phyloP scores from a whole-genome alignment of 1,140 invertebrate species.

The Cheumatopsyche charites region DNA sequence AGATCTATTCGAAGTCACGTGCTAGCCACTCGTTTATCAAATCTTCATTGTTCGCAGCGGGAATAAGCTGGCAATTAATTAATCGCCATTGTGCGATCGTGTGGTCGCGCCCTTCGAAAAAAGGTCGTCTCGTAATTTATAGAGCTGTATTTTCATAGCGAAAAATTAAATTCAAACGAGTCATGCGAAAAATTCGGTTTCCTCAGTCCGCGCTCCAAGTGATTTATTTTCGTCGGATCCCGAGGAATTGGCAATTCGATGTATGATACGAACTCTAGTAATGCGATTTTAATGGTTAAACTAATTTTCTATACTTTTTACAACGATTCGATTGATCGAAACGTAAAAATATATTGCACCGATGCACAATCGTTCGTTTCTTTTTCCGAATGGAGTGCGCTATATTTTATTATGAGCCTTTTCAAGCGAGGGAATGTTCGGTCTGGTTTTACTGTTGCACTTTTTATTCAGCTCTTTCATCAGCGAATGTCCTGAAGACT shows the following conservation, averaged over 20 bases:
- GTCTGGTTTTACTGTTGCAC: no score
- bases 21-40: neutral
- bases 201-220: neutral
- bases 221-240: constrained; percentile 14
- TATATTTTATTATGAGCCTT: no score
- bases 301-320: no score
- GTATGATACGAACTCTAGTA: neutral
- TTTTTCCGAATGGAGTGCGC: no score
- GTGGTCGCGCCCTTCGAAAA: no score
- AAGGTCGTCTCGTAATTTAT: neutral
- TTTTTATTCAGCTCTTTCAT: no score
- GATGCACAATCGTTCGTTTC: no score
- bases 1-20: neutral
- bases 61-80: neutral
- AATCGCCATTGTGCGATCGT: neutral
- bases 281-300: constrained; percentile 15
- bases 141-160: neutral
- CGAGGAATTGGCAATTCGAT: constrained; percentile 11
- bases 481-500: no score
- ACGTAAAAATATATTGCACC: no score
- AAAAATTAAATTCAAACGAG: constrained; percentile 29
- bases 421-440: no score
- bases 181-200: constrained; percentile 30
- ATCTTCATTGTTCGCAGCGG: neutral
- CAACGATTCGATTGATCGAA: neutral